Evolutionary conservation across 1,140 invertebrate species (phyloP), one percentile per base, ranked within the genome.

Genomic region (Magallana angulata): DNA sequence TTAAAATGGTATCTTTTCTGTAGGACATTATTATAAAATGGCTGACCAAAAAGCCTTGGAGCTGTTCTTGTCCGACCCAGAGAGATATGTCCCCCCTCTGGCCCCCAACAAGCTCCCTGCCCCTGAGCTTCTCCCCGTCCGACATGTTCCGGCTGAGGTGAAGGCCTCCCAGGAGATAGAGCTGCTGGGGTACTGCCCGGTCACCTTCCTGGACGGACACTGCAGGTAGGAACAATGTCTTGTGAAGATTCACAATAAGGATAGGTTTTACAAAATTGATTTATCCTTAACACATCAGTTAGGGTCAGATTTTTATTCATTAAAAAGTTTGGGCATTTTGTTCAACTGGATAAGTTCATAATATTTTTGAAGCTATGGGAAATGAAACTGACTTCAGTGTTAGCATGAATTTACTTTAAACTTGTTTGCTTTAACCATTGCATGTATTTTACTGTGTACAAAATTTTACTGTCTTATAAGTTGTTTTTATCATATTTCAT

Each of bases 21-120:
- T 80, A 94, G 94, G 93, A 76, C 92, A 94, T 87, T 95, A 95
- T 87, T 95, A 95, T 88, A 95, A 94, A 85, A 92, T 94, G 92
- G 91, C 91, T 81, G 92, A 92, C 7, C 86, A 90, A 68, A 89
- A 93, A 86, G 94, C 95, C 81, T 86, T 95, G 64, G 90, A 92
- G 7, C 85, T 89, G 84, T 95, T 95, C 90, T 90, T 95, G 57
- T 88, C 85, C 0, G 91, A 94, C 82, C 94, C 94, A n/a, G 93
- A 95, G 87, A 92, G 93, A 59, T 95, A 91, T 90, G 93, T 24
- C 6, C 94, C 94, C 0, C 94, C 94, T 9, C 80, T 93, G 7
- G 94, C 94, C 24, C 94, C 93, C n/a, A 85, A 89, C 3, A 90
- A 92, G 60, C 89, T 95, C 16, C 94, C 94, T 24, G 80, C 91